Conservation (phyloP, 2,888 invertebrate genomes). For the Dolichomitus sp. region DNA sequence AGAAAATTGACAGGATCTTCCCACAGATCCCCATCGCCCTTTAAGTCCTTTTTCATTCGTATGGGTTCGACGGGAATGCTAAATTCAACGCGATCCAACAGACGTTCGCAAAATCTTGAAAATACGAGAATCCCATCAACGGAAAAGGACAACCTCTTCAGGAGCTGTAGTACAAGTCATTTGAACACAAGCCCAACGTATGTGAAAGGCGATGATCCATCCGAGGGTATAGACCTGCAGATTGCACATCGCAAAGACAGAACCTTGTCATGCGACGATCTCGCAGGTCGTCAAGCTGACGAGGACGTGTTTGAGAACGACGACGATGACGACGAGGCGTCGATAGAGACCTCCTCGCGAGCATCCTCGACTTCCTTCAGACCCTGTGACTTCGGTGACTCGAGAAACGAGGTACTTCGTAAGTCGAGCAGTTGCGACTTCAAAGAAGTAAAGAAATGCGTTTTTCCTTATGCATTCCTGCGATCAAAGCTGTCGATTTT, state of each 20-base stretch:
- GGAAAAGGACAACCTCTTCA: constrained; percentile 88
- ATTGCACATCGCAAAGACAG: constrained; percentile 81
- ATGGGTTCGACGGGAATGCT: constrained; percentile 93
- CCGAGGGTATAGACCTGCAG: constrained; percentile 91
- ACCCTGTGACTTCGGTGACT: constrained; percentile 78
- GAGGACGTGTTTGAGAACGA: constrained; percentile 46
- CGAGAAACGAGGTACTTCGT: constrained; percentile 76
- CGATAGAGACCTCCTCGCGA: constrained; percentile 50
- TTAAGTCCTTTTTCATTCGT: constrained; percentile 91
- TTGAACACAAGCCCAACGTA: constrained; percentile 89
- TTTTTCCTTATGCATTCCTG: constrained; percentile 93
- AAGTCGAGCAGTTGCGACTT: constrained; percentile 84
- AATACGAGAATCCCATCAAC: constrained; percentile 85
- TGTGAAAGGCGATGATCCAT: constrained; percentile 93
- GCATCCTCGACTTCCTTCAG: constrained; percentile 72
- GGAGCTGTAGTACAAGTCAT: constrained; percentile 93
- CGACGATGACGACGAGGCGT: constrained; percentile 72
- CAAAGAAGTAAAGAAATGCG: constrained; percentile 88
- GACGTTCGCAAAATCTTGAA: constrained; percentile 85
- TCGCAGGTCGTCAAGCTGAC: constrained; percentile 71
- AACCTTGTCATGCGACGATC: constrained; percentile 83
- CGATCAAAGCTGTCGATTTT: constrained; percentile 92
- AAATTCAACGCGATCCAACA: constrained; percentile 87
- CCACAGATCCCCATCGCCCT: constrained; percentile 89
- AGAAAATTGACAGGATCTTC: constrained; percentile 84